phyloP scores from a whole-genome alignment of 1,140 invertebrate genomes.

The Tribolium madens region DNA sequence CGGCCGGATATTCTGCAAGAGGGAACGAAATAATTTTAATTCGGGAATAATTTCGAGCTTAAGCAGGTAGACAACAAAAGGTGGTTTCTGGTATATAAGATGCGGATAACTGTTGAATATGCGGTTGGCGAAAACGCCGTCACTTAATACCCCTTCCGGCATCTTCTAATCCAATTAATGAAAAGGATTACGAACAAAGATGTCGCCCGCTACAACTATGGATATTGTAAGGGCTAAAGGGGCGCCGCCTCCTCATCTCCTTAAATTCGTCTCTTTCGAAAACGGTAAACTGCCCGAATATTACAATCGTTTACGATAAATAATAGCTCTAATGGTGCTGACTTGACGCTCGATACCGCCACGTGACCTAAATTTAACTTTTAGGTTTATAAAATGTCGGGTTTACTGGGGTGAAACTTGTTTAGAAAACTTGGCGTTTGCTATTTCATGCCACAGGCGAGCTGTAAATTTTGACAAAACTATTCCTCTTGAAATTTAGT shows the following conservation, averaged over 20 bases:
- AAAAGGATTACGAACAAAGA: slow-evolving; percentile 46
- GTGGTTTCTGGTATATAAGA: slow-evolving; percentile 13
- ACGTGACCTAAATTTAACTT: slow-evolving; percentile 30
- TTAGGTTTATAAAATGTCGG: slow-evolving; percentile 7
- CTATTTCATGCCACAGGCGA: background rate
- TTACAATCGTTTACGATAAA: slow-evolving; percentile 36
- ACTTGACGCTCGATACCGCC: slow-evolving; percentile 29
- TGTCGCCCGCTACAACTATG: slow-evolving; percentile 36
- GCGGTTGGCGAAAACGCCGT: slow-evolving; percentile 9
- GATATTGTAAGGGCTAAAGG: slow-evolving; percentile 20
- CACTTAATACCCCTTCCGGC: slow-evolving; percentile 41
- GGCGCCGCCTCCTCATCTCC: background rate
- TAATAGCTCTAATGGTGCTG: slow-evolving; percentile 13
- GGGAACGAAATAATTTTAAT: slow-evolving; percentile 2
- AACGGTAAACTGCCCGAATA: slow-evolving; percentile 29
- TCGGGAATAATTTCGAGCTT: slow-evolving; percentile 28
- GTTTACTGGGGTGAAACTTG: background rate
- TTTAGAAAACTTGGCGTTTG: background rate
- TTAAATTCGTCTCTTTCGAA: background rate
- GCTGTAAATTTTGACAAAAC: background rate
- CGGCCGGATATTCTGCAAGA: slow-evolving; percentile 40
- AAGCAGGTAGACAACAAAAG: slow-evolving; percentile 33
- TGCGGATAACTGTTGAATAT: slow-evolving; percentile 29
- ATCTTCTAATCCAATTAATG: slow-evolving; percentile 44
- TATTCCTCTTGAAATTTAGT: too few species aligned